A percentile compares a stretch with the other conserved stretches of the same genome.
Evolutionary conservation across 2,113 vertebrate genomes (phyloP).

Genomic region (Megaceryle maxima): DNA sequence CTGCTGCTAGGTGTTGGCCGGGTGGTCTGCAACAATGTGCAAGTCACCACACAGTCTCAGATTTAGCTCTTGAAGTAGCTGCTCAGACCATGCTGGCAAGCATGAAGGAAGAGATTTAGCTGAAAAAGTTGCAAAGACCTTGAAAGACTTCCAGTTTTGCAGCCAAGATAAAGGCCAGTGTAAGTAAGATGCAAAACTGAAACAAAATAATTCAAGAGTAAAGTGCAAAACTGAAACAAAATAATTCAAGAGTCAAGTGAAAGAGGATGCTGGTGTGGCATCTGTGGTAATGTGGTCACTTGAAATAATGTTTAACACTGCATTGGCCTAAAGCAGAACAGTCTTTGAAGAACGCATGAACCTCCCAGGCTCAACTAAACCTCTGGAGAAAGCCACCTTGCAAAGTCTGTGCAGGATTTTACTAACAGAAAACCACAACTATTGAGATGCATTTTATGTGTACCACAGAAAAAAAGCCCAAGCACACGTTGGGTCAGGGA

Average conservation of each 20-base stretch:
- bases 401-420: neutral
- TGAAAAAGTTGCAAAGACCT: neutral
- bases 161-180: neutral
- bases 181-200: neutral
- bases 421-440: neutral
- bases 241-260: neutral
- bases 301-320: neutral
- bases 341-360: neutral
- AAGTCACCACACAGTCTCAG: fast-evolving
- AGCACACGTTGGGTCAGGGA: neutral
- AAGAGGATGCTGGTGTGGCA: neutral
- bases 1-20: neutral
- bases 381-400: neutral
- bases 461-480: neutral
- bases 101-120: neutral
- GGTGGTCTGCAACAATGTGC: fast-evolving
- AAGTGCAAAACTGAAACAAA: neutral
- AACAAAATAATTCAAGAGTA: neutral
- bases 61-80: neutral
- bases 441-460: neutral
- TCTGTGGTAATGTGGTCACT: neutral
- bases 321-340: neutral
- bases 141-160: neutral
- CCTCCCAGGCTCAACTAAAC: neutral
- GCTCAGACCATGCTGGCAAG: neutral